These are phyloP conservation scores for Tupaia chinensis DNA, from an alignment of 2,113 vertebrate species.

Conservation along the genomic window DNA sequence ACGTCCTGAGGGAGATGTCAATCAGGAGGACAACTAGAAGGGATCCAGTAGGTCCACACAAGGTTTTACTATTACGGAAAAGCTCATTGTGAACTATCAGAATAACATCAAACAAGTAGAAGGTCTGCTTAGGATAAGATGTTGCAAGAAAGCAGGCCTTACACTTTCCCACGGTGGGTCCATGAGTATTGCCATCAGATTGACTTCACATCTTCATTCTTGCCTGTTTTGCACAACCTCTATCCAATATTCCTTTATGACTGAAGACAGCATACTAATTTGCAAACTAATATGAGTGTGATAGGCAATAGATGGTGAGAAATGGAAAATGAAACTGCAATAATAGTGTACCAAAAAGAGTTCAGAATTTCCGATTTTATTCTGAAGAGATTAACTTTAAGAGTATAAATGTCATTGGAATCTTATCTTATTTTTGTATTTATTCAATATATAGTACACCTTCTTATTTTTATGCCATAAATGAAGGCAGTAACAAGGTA, in stretches of 20 bases:
- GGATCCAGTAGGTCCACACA: neutral
- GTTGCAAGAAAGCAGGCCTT: neutral
- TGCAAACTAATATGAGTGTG: slow-evolving; percentile 56
- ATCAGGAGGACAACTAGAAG: neutral
- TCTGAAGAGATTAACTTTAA: slow-evolving; percentile 43
- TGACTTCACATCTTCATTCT: slow-evolving; percentile 60
- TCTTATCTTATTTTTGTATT: slow-evolving; percentile 56
- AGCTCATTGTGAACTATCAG: neutral
- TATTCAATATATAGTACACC: neutral
- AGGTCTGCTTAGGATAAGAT: slow-evolving; percentile 8
- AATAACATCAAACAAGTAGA: slow-evolving; percentile 5
- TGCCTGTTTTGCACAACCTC: slow-evolving; percentile 40
- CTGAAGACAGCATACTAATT: slow-evolving; percentile 50
- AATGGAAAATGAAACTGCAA: slow-evolving; percentile 60
- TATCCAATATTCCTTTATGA: slow-evolving; percentile 49
- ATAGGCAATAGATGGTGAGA: slow-evolving; percentile 40
- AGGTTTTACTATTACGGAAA: neutral
- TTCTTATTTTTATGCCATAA: neutral
- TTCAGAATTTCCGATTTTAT: neutral
- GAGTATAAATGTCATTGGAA: neutral
- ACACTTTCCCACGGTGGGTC: neutral
- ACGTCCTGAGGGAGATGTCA: neutral
- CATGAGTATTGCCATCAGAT: slow-evolving; percentile 12
- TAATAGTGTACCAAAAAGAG: neutral
- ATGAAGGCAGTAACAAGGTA: neutral